Evolutionary conservation across 2,797 vertebrate species (phyloP), one percentile per base, ranked within the genome.

Genomic region (Gadopsis marmoratus): DNA sequence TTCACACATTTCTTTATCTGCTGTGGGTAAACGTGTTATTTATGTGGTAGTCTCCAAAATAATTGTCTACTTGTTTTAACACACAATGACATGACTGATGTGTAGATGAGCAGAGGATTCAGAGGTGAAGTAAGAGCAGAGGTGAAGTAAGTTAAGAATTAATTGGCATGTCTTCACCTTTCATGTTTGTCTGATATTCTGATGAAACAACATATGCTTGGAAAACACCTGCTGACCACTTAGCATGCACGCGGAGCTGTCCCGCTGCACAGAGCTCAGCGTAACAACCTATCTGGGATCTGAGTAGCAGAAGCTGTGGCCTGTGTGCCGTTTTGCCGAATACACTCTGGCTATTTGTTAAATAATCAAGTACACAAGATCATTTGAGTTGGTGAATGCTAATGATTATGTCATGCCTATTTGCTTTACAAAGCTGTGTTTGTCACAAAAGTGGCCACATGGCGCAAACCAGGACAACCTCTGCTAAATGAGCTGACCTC

Each of bases 181-280:
- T 70, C 71, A 55, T 68, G 67, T 73, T 67, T 48, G 58, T 77
- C 37, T 79, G 66, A 69, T 76, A 55, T 76, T 78, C 51, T 48
- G 43, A 76, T 23, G 19, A 76, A 72, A 76, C 55, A 43, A 63
- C 19, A 43, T 10, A 31, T 58, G 66, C 62, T 61, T 29, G n/a
- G 47, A 47, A 62, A 75, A 62, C 8, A 19, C 71, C 62, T 19
- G n/a, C 21, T 73, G 79, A 76, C 80, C 84, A 62, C 81, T 87
- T 79, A 68, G 74, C 71, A 83, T 83, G 72, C 78, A 78, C 51
- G 50, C 14, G 0, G 56, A 21, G 71, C 47, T 5, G 61, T 63
- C 31, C 59, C 35, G 59, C 69, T 51, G 56, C 73, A 63, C 65
- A 13, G 73, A 37, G 50, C 45, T 71, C 66, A 9, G 62, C 62